Base-by-base conservation (phyloP, 2,113 vertebrate species). In the Rhineura floridana region DNA sequence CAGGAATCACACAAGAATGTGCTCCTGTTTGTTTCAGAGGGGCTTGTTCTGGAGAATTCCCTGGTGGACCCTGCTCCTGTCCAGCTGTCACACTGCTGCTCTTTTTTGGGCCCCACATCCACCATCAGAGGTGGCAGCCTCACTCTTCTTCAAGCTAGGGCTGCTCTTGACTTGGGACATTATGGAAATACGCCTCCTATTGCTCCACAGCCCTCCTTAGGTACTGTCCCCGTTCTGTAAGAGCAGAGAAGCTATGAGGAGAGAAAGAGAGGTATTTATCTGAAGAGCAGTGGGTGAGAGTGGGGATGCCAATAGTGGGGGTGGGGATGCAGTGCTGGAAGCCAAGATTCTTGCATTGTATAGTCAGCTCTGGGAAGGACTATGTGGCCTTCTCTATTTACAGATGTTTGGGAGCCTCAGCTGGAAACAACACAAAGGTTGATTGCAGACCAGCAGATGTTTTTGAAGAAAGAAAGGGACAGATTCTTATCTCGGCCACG, bases 301-400 rank as follows among this genome's bases (percentile, higher is more conserved):
- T n/a, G 6, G 50, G 19, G 55, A 13, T 19, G 55, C 55, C 48
- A 59, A 21, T 59, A 19, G 55, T 59, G 69, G 42, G 19, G 25
- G 33, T 46, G 42, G 28, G 50, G 6, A 62, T 10, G n/a, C 15
- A 25, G 65, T n/a, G 67, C 39, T 73, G 30, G 19, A 65, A 81
- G 55, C n/a, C 59, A n/a, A 21, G 36, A 67, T 85, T 75, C 59
- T 25, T 67, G 30, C 25, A 21, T 39, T 69, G 62, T 17, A 81
- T 55, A 46, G 42, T 55, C 80, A 82, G 42, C 36, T 55, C 13
- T 44, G 46, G 13, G 15, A 44, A 81, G 39, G 78, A 44, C 72
- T 76, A 86, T 67, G 77, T 25, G 44, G 88, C 67, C 79, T 73
- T 82, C 65, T 87, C 78, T 73, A 36, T 82, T 82, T 82, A 25